Evolutionary conservation across 1,140 invertebrate genomes (phyloP), one percentile per base, ranked within the genome.

Genomic region (Leptopilina boulardi): DNA sequence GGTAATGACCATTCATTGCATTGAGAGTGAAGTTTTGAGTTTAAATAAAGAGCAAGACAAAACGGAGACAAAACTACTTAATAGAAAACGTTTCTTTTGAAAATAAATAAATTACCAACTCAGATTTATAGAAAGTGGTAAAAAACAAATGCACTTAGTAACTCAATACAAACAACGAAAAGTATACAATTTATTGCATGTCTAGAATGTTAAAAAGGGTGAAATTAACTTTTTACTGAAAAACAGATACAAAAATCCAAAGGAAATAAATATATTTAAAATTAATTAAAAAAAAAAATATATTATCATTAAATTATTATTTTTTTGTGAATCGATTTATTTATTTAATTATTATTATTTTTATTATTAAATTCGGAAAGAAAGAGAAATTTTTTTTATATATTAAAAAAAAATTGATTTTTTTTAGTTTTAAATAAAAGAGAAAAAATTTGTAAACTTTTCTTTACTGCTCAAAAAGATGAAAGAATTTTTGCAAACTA

Each of bases 41-140:
- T 51, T 51, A 51, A 51, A 51, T 51, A 51, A 18, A 51, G 47
- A 51, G 47, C n/a, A 51, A 51, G 47, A 51, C 13, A 51, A 51
- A n/a, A 51, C 1, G 18, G 6, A 51, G n/a, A 51, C 47, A 51
- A 51, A 47, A 47, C 44, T 51, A n/a, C 15, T 51, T 51, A 51
- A 51, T 51, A 51, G 47, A 51, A 51, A 51, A 51, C 47, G 47
- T 51, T 51, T 51, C 47, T n/a, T 51, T n/a, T n/a, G n/a, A 15
- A 51, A 51, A 51, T 51, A 51, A 51, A 51, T 51, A 18, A 51
- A 51, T 51, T 51, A 51, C 47, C 0, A 51, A 51, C 47, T 18
- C 0, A 18, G 47, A 51, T 51, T n/a, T n/a, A n/a, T n/a, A n/a
- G n/a, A 9, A 3, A 51, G n/a, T 18, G 15, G 47, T 51, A 13